Base-by-base conservation (phyloP, 53 echinoderm and acorn worm genomes). In the Echinarachnius parma region DNA sequence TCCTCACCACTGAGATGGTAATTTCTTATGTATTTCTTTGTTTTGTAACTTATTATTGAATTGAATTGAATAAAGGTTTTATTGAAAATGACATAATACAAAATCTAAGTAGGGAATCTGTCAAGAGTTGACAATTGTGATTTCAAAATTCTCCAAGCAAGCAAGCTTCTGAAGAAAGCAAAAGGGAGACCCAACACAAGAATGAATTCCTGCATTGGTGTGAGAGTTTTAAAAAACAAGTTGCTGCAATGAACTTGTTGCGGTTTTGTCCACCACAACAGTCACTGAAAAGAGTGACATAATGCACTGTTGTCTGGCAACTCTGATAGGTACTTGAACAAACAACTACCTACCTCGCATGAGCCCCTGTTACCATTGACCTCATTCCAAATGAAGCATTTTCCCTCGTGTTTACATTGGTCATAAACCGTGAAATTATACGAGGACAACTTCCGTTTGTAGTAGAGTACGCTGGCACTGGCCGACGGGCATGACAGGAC, bases 221-320 rank as follows among this genome's bases (percentile, higher is more conserved):
- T n/a, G n/a, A n/a, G n/a, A n/a, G n/a, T n/a, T n/a, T n/a, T n/a
- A n/a, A n/a, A n/a, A n/a, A n/a, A n/a, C n/a, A n/a, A n/a, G 31
- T 25, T 2, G 59, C 59, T 58, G 31, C 31, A 9, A 58, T 25
- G 18, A 26, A 58, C 59, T 58, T 58, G 18, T 58, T 58, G 26
- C 55, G 31, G 18, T 58, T 58, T 29, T 58, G 59, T 0, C 59
- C 59, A 0, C 31, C 59, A 5, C 31, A 58, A 16, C 31, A 58
- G 59, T 58, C 16, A 58, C 59, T 58, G 31, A 58, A 58, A 58
- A 58, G 18, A 4, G 55, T 58, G n/a, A 58, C 31, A 29, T 31
- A 32, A n/a, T 15, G 15, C 31, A 58, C 59, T 16, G 30, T 58
- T n/a, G 11, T 30, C 31, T 20, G 59, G 59, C 15, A 58, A 25